Evolutionary conservation across 2,888 invertebrate species (phyloP), one percentile per base, ranked within the genome.

Genomic region (Tricholauxania praeusta): DNA sequence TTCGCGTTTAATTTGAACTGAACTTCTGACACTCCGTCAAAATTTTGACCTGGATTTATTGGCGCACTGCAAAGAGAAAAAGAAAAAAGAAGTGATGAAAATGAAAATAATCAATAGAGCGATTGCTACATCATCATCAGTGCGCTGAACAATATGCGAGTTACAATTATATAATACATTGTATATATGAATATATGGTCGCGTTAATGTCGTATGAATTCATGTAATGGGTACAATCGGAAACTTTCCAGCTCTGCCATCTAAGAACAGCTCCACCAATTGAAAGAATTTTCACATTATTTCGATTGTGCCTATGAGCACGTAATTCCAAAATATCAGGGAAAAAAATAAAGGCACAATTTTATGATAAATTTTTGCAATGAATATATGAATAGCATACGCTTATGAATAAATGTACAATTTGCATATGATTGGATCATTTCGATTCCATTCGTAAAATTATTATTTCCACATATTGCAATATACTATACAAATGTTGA

Each of bases 341-440:
- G 8, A 39, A 39, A 39, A 39, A 10, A 1, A 39, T 10, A 39
- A 39, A 39, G 47, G 68, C 47, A 73, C 62, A 70, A 76, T 78
- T 82, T 81, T 84, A 83, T 86, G 84, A 84, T 81, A 80, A 83
- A 83, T 82, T 84, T 83, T 82, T 83, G 79, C 78, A 79, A 80
- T 80, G 80, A 85, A 85, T 85, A 86, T 85, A 85, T 85, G 84
- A 85, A 86, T 85, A 84, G 83, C 74, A 74, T 74, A 57, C 22
- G 60, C 53, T 77, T 80, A 80, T 82, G 83, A 83, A 85, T 86
- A 86, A 83, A 83, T 84, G 79, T 80, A 76, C 79, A 76, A 77
- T 78, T 79, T 79, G 84, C 82, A 84, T 84, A 78, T 83, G 79
- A 80, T 84, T 83, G 81, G 82, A 51, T 60, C 65, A 69, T 48